Evolutionary conservation across 2,888 invertebrate species (phyloP), one percentile per base, ranked within the genome.

Genomic region (Venusia cambrica): DNA sequence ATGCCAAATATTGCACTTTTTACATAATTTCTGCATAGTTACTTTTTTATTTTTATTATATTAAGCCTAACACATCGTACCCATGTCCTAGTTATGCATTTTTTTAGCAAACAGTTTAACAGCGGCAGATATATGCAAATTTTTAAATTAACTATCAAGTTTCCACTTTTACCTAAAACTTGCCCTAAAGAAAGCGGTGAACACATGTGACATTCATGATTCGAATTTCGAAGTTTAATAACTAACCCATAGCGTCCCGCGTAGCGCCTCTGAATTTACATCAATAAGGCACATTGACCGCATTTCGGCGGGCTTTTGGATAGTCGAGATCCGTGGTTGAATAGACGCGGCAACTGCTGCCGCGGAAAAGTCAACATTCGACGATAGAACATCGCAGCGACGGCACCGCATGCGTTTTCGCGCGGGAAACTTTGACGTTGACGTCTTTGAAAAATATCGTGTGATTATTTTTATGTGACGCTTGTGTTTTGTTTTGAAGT

Each of bases 231-330:
- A 43, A 37, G 13, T 26, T n/a, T 19, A 36, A 26, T 38, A 43
- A 15, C 28, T 36, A 16, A 40, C 20, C 38, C 34, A 37, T 40
- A 37, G 31, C 22, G 31, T 21, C 13, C 27, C 20, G n/a, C n/a
- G n/a, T n/a, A n/a, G n/a, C 27, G 39, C 24, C 28, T 45, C 37
- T 39, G 28, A 42, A 38, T 45, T 37, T 43, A 48, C 34, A 33
- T 40, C 45, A 40, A 46, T 51, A 51, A 46, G 31, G 39, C 48
- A 45, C 41, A 38, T 26, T 51, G 51, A 51, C 48, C 51, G 41
- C 36, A 31, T 44, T 50, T 48, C 20, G 20, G 18, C 24, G 25
- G 34, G 14, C 33, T 44, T 50, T 48, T 22, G 20, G 18, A 19
- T 29, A 39, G 14, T 35, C 32, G 34, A 41, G n/a, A 26, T 19